phyloP scores from a whole-genome alignment of 2,113 vertebrate genomes.

The Aspidoscelis tigris region DNA sequence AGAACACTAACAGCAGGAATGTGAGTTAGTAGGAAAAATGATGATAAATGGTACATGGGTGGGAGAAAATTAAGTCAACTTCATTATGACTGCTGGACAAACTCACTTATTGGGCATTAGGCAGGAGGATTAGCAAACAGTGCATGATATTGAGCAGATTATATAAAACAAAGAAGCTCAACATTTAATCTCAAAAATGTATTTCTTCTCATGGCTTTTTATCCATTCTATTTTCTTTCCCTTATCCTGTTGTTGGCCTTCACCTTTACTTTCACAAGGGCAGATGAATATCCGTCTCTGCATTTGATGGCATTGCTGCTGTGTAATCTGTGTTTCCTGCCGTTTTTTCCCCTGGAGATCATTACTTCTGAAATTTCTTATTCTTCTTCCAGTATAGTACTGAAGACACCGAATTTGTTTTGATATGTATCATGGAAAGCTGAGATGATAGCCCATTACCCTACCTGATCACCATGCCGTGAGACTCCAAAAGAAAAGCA shows the following conservation, averaged over 20 bases:
- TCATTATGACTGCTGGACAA: conserved; percentile 56
- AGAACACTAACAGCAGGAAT: conserved; percentile 35
- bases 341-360: conserved; percentile 1
- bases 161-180: conserved; percentile 64
- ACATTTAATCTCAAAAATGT: conserved; percentile 61
- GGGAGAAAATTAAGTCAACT: conserved; percentile 57
- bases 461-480: conserved; percentile 3
- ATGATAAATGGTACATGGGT: conserved; percentile 40
- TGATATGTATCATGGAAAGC: conserved; percentile 31
- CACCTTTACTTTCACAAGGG: conserved; percentile 48
- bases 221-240: conserved; percentile 53
- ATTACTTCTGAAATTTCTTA: conserved; percentile 21
- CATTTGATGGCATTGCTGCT: neutral
- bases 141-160: conserved; percentile 55
- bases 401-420: conserved; percentile 35
- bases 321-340: neutral
- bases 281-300: conserved; percentile 37
- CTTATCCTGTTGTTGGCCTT: conserved; percentile 53
- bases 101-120: conserved; percentile 62
- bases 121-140: conserved; percentile 63
- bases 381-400: neutral
- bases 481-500: neutral
- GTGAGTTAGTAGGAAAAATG: conserved; percentile 33
- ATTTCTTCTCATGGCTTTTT: conserved; percentile 60
- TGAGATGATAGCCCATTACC: neutral